Base-by-base conservation (phyloP, 1,140 invertebrate species). In the Alviniconcha marisindica region DNA sequence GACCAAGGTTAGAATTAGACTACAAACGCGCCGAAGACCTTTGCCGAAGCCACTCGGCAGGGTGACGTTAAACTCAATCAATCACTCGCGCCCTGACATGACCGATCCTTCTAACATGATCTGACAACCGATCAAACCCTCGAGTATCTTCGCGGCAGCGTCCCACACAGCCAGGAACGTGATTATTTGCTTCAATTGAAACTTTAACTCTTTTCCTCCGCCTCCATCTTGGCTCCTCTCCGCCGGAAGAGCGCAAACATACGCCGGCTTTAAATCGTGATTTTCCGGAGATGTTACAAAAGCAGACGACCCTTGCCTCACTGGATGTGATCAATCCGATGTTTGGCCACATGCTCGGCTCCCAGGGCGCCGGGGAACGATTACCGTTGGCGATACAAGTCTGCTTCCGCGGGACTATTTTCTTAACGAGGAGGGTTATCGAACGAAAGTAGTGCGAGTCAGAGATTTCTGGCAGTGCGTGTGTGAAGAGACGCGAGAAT, bases 381-480 rank as follows among this genome's bases (percentile, higher is more conserved):
- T 42, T 38, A 71, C 38, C 69, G 69, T 71, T 18, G 36, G 36
- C 69, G 69, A 71, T 40, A 71, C 69, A 71, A 71, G 15, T 71
- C 69, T 33, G 63, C 63, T 66, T 66, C 63, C 28, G 63, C 63
- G 33, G 69, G 69, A 66, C 71, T 74, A 74, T 74, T 74, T 74
- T 74, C 71, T 36, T 74, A 42, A 42, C 71, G 71, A 74, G 71
- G 71, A 74, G 71, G 71, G 36, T 74, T 74, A 74, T 74, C 38
- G 71, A 74, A 24, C 71, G 71, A 74, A 74, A 74, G 71, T 42
- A 74, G 71, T 74, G 71, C 73, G 73, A 76, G 44, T 48, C 73
- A 76, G 21, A 76, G 73, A 51, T 76, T 76, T 74, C 18, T 42
- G 28, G 18, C 3, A 7, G 36, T 40, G 66, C 10, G 36, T 7